phyloP scores from a whole-genome alignment of 2,797 vertebrate species.

The Myripristis murdjan region DNA sequence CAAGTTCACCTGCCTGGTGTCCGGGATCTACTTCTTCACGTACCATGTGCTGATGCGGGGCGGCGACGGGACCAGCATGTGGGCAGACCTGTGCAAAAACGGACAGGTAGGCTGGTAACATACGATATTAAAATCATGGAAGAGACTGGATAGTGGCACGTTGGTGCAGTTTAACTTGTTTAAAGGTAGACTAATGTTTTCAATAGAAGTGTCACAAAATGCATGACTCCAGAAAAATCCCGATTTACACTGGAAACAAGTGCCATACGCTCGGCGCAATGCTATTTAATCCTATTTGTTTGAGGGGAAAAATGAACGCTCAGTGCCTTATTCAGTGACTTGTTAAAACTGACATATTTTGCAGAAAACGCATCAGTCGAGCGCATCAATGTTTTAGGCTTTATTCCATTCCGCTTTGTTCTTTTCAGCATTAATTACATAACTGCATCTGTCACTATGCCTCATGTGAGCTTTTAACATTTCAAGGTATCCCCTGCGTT shows the following conservation, averaged over 20 bases:
- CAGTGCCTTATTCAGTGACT: too few relatives aligned
- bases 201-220: too few relatives aligned
- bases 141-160: too few relatives aligned
- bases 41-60: constrained; percentile 97
- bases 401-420: background rate
- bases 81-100: constrained; percentile 98
- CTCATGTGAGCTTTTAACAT: background rate
- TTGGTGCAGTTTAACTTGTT: too few relatives aligned
- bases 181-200: too few relatives aligned
- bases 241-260: background rate
- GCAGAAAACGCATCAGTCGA: constrained; percentile 37
- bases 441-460: background rate
- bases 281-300: too few relatives aligned
- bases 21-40: constrained; percentile 97
- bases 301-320: too few relatives aligned
- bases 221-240: too few relatives aligned
- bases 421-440: background rate
- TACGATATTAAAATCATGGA: too few relatives aligned
- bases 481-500: background rate
- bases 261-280: too few relatives aligned
- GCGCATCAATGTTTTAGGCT: background rate
- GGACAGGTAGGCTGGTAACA: constrained; percentile 88
- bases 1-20: constrained; percentile 96
- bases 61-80: constrained; percentile 98
- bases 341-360: too few relatives aligned